These are phyloP conservation scores for Morinoia aosen DNA, from an alignment of 2,888 invertebrate species.

Conservation along the genomic window DNA sequence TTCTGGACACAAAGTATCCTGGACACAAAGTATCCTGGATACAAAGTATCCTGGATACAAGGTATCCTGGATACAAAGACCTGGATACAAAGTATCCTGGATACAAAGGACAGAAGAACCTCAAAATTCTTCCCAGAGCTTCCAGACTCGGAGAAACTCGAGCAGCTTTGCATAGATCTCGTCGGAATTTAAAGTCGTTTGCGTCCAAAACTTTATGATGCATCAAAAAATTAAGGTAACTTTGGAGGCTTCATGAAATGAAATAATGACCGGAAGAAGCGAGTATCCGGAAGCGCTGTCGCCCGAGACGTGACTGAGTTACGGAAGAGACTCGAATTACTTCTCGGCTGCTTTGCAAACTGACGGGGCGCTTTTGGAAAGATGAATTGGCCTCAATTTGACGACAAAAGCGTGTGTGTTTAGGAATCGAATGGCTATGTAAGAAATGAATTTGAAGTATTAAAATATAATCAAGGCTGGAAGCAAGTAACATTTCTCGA, in stretches of 20 bases:
- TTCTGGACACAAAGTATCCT: too few relatives aligned
- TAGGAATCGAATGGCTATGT: background rate
- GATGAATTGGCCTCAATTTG: background rate
- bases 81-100: too few relatives aligned
- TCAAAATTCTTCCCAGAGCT: background rate
- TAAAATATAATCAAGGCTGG: background rate
- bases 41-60: too few relatives aligned
- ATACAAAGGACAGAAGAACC: background rate
- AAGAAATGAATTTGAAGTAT: background rate
- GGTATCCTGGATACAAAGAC: too few relatives aligned
- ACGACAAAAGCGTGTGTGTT: background rate
- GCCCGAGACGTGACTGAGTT: background rate
- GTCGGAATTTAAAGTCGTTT: slow-evolving; percentile 26
- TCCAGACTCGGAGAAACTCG: background rate
- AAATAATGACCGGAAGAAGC: slow-evolving; percentile 6
- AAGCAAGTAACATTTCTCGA: too few relatives aligned
- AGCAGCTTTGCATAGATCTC: background rate
- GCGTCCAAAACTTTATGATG: slow-evolving; percentile 9
- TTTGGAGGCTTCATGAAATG: background rate
- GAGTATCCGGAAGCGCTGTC: background rate
- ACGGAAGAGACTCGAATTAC: background rate
- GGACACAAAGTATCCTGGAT: too few relatives aligned
- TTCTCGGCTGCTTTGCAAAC: background rate
- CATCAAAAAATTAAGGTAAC: slow-evolving; percentile 24
- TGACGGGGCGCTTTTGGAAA: background rate